Evolutionary conservation across 2,888 invertebrate genomes (phyloP), one percentile per base, ranked within the genome.

Genomic region (Noctua comes): DNA sequence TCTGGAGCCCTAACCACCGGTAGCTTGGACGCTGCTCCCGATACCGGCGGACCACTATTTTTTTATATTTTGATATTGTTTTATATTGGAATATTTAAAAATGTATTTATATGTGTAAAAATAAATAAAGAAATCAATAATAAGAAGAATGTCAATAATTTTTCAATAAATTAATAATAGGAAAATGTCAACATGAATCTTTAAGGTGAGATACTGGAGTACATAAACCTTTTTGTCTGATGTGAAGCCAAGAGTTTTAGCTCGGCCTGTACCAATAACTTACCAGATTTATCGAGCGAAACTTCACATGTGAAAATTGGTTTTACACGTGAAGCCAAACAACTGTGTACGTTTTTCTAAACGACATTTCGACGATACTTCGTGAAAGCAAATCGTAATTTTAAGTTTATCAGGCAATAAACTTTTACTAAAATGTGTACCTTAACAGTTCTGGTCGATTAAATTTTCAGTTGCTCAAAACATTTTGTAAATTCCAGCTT

Each of bases 381-480:
- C 24, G 31, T 48, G 27, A 68, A 51, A 51, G 4, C 2, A 48
- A 51, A 51, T 57, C 65, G 48, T 77, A 69, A 77, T 36, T 68
- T 70, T 24, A 54, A 65, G 31, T 46, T 64, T 31, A n/a, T 21
- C 57, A 68, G 2, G 27, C 46, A 5, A 69, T 77, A 59, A 69
- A 43, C 18, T 75, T 83, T 64, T 21, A 76, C 13, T 24, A 51
- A 76, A 80, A 83, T 57, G 40, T 76, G 57, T 83, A 21, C 54
- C 76, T 68, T 54, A 68, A 80, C 83, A n/a, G 83, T 82, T 82
- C 66, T 62, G 83, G 36, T 36, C 59, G 51, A 76, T 76, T 62
- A 11, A 24, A 68, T 76, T 62, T 59, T 76, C 68, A 62, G 27
- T 54, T 68, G n/a, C 11, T 54, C 24, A 18, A 51, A 74, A 51